phyloP scores from a whole-genome alignment of 2,113 vertebrate genomes.

The Chiloscyllium plagiosum region DNA sequence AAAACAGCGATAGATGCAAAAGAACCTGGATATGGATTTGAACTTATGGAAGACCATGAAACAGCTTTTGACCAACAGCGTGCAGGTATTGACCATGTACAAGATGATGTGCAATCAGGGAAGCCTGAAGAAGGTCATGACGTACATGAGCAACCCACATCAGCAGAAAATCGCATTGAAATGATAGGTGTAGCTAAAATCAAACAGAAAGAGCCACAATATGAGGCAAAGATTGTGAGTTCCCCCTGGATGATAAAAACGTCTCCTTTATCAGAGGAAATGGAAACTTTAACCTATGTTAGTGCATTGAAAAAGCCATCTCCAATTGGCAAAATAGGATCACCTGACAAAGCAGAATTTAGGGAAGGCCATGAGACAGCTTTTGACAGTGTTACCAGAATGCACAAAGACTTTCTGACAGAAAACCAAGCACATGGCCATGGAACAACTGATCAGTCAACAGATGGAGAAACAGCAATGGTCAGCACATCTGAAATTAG shows the following conservation, averaged over 20 bases:
- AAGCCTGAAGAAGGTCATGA: neutral
- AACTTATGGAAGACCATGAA: neutral
- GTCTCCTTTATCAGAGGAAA: neutral
- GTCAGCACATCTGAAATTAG: conserved; percentile 32
- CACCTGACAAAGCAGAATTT: neutral
- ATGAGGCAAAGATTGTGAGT: neutral
- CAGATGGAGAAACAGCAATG: conserved; percentile 38
- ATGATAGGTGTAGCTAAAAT: neutral
- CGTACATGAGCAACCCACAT: neutral
- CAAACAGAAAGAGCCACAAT: neutral
- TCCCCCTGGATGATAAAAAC: neutral
- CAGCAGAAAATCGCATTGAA: neutral
- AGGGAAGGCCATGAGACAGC: conserved; percentile 28
- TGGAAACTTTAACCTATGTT: neutral
- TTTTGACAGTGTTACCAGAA: neutral
- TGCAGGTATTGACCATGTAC: neutral
- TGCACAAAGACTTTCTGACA: neutral
- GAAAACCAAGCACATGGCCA: neutral
- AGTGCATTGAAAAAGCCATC: neutral
- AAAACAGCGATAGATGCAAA: neutral
- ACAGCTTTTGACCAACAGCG: neutral
- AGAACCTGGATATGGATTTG: conserved; percentile 1
- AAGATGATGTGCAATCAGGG: neutral
- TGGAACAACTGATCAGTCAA: neutral
- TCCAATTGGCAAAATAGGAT: neutral